phyloP scores from a whole-genome alignment of 2,888 invertebrate species.

The Plebejus argus region DNA sequence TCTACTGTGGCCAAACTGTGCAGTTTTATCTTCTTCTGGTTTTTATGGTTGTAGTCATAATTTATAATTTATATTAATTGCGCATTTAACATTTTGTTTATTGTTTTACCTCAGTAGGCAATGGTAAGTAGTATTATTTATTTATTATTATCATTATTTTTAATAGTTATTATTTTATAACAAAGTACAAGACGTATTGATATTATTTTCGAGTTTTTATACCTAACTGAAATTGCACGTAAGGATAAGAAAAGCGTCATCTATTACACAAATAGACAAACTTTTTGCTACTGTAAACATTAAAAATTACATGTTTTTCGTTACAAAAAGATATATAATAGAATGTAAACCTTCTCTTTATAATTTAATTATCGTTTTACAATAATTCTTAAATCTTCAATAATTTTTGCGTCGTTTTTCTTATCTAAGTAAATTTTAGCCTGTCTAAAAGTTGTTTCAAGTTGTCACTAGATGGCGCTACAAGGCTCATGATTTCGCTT shows the following conservation, averaged over 20 bases:
- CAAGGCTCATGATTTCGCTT: conserved; percentile 14
- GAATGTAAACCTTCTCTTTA: no score
- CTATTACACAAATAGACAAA: not conserved
- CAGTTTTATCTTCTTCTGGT: not conserved
- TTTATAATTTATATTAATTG: not conserved
- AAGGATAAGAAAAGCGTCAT: not conserved
- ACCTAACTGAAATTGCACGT: not conserved
- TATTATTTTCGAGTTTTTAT: not conserved
- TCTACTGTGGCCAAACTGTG: not conserved
- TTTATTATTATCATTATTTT: not conserved
- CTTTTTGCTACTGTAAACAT: not conserved
- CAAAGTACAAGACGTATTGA: not conserved
- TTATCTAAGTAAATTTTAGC: no score
- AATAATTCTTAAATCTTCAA: no score
- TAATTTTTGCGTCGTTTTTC: no score
- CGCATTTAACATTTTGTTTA: not conserved
- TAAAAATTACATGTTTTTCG: no score
- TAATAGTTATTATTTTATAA: not conserved
- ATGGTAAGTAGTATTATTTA: not conserved
- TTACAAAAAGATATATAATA: no score
- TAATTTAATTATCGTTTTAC: no score
- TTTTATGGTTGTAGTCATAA: not conserved
- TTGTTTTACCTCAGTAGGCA: no score
- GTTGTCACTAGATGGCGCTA: conserved; percentile 1
- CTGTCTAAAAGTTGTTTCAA: not conserved